phyloP scores from a whole-genome alignment of 2,797 vertebrate genomes.

The Taenioides sp. region DNA sequence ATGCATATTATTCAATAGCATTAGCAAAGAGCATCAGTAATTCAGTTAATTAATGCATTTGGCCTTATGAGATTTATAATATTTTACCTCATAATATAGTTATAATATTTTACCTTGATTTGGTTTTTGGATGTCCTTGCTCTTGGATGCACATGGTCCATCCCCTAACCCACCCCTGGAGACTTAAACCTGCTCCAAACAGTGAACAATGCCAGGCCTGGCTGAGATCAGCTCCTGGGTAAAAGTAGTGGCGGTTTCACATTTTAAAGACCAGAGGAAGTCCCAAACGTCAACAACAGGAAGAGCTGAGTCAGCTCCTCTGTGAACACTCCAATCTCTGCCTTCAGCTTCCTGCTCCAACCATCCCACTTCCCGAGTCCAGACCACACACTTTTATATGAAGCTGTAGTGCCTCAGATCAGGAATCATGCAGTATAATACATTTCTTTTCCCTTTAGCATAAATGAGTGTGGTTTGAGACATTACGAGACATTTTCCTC shows the following conservation, averaged over 20 bases:
- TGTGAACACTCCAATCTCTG: slow-evolving; percentile 65
- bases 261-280: slow-evolving; percentile 66
- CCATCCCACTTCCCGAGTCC: slow-evolving; percentile 67
- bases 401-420: slow-evolving; percentile 2
- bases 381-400: slow-evolving; percentile 30
- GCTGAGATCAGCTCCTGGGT: slow-evolving; percentile 48
- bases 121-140: neutral
- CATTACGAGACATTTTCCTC: neutral
- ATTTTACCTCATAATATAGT: neutral
- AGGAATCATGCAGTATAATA: neutral
- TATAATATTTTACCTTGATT: neutral
- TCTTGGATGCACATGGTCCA: neutral
- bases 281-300: slow-evolving; percentile 80
- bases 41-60: neutral
- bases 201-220: slow-evolving; percentile 42
- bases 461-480: slow-evolving; percentile 1
- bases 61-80: neutral
- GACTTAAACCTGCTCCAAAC: slow-evolving; percentile 45
- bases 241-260: slow-evolving; percentile 57
- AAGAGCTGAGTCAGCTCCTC: slow-evolving; percentile 74
- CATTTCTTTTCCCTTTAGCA: neutral
- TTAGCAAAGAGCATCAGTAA: too few species aligned
- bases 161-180: slow-evolving; percentile 21
- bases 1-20: too few species aligned
- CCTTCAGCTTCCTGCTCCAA: slow-evolving; percentile 69